Evolutionary conservation across 2,797 vertebrate species (phyloP).

Genomic region (Spondyliosoma cantharus): DNA sequence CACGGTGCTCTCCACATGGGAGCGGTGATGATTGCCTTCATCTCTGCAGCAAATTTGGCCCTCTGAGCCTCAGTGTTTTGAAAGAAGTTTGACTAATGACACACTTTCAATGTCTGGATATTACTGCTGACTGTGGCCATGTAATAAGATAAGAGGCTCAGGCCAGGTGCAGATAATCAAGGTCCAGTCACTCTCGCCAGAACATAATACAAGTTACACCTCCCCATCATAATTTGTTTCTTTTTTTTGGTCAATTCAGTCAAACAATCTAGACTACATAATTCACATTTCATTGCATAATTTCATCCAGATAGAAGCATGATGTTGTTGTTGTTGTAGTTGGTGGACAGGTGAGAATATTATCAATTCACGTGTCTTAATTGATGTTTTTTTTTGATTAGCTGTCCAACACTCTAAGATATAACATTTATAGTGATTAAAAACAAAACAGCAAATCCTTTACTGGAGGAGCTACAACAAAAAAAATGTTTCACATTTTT

Average conservation of each 20-base stretch:
- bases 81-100: constrained; percentile 37
- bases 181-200: not conserved
- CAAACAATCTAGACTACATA: not conserved
- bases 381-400: not conserved
- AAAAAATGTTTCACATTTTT: too few relatives aligned
- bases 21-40: constrained; percentile 17
- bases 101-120: constrained; percentile 4
- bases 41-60: constrained; percentile 10
- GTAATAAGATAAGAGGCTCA: not conserved
- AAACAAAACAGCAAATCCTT: not conserved
- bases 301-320: not conserved
- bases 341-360: not conserved
- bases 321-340: not conserved
- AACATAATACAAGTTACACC: not conserved
- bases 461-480: not conserved
- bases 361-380: not conserved
- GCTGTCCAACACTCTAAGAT: not conserved
- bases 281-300: not conserved
- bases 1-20: constrained; percentile 5
- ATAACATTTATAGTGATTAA: not conserved
- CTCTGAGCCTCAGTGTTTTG: constrained; percentile 18
- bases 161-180: not conserved
- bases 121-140: constrained; percentile 5
- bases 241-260: not conserved
- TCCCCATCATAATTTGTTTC: not conserved